These are phyloP conservation scores for Vulpes vulpes DNA, from an alignment of 2,113 vertebrate species.

Conservation along the genomic window DNA sequence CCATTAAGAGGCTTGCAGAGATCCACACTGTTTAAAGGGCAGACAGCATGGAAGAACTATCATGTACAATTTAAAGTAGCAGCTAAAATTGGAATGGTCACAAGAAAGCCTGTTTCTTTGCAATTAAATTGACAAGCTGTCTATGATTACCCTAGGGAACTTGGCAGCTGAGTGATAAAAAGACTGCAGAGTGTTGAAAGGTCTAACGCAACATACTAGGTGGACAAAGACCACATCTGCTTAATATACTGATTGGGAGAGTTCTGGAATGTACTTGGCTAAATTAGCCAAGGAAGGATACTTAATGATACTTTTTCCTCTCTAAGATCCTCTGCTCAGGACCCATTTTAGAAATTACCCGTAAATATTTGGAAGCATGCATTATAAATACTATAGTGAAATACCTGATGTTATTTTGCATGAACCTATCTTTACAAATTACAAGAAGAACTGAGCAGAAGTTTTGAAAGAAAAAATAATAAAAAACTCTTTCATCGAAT, in stretches of 20 bases:
- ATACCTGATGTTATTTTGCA: conserved; percentile 37
- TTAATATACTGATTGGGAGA: conserved; percentile 80
- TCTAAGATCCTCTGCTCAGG: conserved; percentile 45
- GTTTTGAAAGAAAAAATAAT: conserved; percentile 58
- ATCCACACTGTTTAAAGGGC: conserved; percentile 75
- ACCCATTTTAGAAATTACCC: conserved; percentile 53
- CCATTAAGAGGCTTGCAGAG: conserved; percentile 69
- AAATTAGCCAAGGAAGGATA: conserved; percentile 67
- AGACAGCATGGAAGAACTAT: conserved; percentile 80
- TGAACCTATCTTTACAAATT: conserved; percentile 60
- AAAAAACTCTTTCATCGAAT: neutral
- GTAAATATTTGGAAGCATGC: conserved; percentile 62
- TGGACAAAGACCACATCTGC: conserved; percentile 80
- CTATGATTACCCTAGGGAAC: conserved; percentile 79
- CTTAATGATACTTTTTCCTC: conserved; percentile 50
- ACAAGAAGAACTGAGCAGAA: conserved; percentile 51
- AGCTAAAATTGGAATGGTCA: conserved; percentile 82
- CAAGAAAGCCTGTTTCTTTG: conserved; percentile 83
- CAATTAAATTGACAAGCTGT: conserved; percentile 82
- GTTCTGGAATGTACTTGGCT: conserved; percentile 72
- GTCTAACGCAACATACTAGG: conserved; percentile 78
- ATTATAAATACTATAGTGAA: neutral
- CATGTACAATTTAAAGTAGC: conserved; percentile 81
- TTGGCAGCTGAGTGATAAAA: conserved; percentile 82
- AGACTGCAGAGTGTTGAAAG: conserved; percentile 75